These are phyloP conservation scores for Vulpes ferrilata DNA, from an alignment of 2,113 vertebrate genomes.

Conservation along the genomic window DNA sequence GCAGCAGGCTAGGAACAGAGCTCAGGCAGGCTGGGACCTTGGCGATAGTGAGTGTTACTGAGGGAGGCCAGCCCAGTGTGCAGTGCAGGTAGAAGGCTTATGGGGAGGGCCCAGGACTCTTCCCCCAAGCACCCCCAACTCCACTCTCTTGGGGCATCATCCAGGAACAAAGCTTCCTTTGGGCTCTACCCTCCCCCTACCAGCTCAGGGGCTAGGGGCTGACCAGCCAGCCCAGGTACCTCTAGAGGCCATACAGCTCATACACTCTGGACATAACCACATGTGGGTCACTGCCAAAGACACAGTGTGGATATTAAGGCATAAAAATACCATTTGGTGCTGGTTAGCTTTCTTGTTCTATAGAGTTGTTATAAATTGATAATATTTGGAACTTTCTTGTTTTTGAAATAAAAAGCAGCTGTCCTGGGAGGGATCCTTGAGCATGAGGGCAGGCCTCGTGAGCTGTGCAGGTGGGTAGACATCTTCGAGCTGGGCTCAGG, in stretches of 20 bases:
- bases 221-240: not conserved
- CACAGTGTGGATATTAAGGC: not conserved
- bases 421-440: not conserved
- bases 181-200: not conserved
- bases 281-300: not conserved
- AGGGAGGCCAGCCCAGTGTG: not conserved
- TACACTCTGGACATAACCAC: too few species aligned
- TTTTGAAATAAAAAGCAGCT: not conserved
- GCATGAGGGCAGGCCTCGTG: not conserved
- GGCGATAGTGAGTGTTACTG: not conserved
- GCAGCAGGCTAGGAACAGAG: not conserved
- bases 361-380: not conserved
- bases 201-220: not conserved
- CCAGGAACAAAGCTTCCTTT: too few species aligned
- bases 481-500: not conserved
- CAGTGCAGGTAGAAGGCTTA: not conserved
- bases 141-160: not conserved
- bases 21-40: not conserved
- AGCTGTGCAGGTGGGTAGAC: rapidly evolving
- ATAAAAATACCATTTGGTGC: not conserved
- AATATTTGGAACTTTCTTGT: not conserved
- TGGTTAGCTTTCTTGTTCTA: not conserved
- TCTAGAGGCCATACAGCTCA: not conserved
- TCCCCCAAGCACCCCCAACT: not conserved
- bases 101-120: not conserved